These are phyloP conservation scores for Heteronetta atricapilla DNA, from an alignment of 2,113 vertebrate genomes.

Conservation along the genomic window DNA sequence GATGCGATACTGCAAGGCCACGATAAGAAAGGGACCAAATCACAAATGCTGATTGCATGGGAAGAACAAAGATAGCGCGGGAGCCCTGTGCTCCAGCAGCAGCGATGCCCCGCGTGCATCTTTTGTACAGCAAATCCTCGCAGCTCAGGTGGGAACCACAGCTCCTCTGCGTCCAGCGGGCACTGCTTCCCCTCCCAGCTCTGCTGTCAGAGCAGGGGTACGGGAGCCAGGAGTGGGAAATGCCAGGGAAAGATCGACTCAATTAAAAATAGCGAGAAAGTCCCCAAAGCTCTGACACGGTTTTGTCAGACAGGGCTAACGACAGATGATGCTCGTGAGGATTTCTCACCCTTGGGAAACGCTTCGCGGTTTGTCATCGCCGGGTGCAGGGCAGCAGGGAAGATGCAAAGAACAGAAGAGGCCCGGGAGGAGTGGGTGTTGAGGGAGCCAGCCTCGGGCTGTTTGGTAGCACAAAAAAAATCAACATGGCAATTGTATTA, in stretches of 20 bases:
- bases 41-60: conserved; percentile 7
- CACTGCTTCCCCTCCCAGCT: not conserved
- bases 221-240: not conserved
- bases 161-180: not conserved
- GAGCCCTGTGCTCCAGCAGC: not conserved
- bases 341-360: conserved; percentile 51
- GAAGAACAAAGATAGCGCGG: not conserved
- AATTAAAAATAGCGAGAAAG: conserved; percentile 60
- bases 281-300: conserved; percentile 33
- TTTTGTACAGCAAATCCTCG: not conserved
- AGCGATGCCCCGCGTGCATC: not conserved
- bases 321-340: conserved; percentile 53
- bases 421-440: not conserved
- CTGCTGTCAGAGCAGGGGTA: not conserved
- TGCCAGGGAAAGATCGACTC: conserved; percentile 35
- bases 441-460: not conserved
- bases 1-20: conserved; percentile 49
- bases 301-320: conserved; percentile 63
- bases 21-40: conserved; percentile 57
- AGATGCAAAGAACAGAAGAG: not conserved
- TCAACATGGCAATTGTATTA: not conserved
- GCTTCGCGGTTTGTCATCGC: conserved; percentile 36
- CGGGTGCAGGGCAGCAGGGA: not conserved
- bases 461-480: not conserved
- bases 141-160: not conserved